These are phyloP conservation scores for Oxyura jamaicensis DNA, from an alignment of 2,113 vertebrate species.

Conservation along the genomic window DNA sequence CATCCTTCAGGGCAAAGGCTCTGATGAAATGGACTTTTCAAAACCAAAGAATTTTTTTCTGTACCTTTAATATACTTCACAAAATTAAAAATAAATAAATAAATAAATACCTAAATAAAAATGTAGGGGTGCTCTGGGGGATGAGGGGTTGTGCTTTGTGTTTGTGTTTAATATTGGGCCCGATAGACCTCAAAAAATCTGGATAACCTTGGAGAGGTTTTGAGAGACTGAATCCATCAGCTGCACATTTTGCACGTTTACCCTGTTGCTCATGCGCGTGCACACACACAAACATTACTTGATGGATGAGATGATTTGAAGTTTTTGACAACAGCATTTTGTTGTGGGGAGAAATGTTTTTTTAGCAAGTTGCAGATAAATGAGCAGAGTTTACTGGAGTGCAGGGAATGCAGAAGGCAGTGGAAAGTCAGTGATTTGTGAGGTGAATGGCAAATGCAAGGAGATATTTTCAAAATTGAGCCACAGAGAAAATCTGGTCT, in stretches of 20 bases:
- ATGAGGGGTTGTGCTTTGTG: accelerated
- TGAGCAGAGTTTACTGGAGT: conserved; percentile 44
- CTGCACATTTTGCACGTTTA: background rate
- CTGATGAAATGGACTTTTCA: background rate
- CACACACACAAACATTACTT: background rate
- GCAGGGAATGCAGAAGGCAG: conserved; percentile 29
- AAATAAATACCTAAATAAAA: background rate
- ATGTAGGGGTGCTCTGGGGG: background rate
- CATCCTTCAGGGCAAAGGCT: background rate
- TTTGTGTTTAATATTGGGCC: background rate
- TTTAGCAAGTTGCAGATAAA: conserved; percentile 65
- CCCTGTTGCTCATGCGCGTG: background rate
- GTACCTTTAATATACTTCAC: background rate
- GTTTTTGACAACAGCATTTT: conserved; percentile 63
- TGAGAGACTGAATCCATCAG: background rate
- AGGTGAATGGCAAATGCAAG: conserved; percentile 26
- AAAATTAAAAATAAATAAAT: background rate
- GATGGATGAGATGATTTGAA: conserved; percentile 66
- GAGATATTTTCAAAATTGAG: background rate
- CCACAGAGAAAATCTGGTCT: background rate
- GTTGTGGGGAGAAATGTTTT: background rate
- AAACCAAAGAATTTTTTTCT: background rate
- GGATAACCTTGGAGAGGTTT: background rate
- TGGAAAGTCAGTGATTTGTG: background rate
- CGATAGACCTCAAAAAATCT: background rate